phyloP scores from a whole-genome alignment of 2,888 invertebrate species.

The Cryptocephalus moraei region DNA sequence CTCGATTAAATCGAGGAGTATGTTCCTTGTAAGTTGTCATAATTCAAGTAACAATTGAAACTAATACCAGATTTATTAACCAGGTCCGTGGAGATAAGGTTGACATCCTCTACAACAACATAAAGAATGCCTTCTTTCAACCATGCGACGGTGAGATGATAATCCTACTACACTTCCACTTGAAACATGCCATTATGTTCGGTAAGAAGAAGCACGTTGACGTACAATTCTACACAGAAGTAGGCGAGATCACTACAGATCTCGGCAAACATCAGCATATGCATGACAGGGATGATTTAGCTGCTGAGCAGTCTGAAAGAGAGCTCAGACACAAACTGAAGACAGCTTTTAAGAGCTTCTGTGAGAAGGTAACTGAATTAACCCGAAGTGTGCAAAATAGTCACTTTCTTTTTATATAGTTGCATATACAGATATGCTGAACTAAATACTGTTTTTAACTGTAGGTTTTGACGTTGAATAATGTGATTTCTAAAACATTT shows the following conservation, averaged over 20 bases:
- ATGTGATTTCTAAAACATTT: too few species aligned
- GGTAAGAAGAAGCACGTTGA: slow-evolving; percentile 96
- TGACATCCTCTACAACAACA: slow-evolving; percentile 97
- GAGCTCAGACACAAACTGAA: slow-evolving; percentile 94
- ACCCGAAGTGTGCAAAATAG: too few species aligned
- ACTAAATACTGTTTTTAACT: too few species aligned
- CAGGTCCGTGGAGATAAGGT: slow-evolving; percentile 79
- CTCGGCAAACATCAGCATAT: slow-evolving; percentile 99
- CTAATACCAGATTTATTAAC: not conserved
- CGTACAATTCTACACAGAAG: slow-evolving; percentile 99
- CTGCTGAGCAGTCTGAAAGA: slow-evolving; percentile 96
- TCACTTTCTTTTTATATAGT: too few species aligned
- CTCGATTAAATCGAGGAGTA: too few species aligned
- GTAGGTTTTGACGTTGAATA: too few species aligned
- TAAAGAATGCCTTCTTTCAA: slow-evolving; percentile 98
- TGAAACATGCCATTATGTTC: slow-evolving; percentile 99
- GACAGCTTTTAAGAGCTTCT: slow-evolving; percentile 96
- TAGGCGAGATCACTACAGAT: slow-evolving; percentile 99
- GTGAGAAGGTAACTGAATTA: slow-evolving; percentile 64
- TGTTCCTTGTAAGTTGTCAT: too few species aligned
- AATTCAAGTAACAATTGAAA: too few species aligned
- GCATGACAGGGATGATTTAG: slow-evolving; percentile 98
- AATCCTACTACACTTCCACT: slow-evolving; percentile 94
- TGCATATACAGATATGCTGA: too few species aligned
- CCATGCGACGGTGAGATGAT: slow-evolving; percentile 99